These are phyloP conservation scores for Anastatus disparis DNA, from an alignment of 1,140 invertebrate species.

Conservation along the genomic window DNA sequence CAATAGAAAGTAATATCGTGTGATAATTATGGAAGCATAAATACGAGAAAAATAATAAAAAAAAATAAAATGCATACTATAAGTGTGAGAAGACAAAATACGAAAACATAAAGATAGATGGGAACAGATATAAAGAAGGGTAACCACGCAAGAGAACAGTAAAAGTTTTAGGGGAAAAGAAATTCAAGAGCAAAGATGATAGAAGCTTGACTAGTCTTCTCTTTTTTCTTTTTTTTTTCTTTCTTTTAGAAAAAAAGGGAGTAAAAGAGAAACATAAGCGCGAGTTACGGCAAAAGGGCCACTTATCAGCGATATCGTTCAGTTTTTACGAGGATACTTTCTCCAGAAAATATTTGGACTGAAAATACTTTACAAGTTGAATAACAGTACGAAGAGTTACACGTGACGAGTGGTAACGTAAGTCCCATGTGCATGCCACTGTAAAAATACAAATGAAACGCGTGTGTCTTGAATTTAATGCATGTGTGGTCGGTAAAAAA, in stretches of 20 bases:
- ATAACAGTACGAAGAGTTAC: too few species aligned
- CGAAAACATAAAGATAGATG: conserved; percentile 6
- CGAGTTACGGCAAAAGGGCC: conserved; percentile 36
- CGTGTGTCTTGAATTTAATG: neutral
- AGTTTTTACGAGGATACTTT: conserved; percentile 48
- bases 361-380: conserved; percentile 49
- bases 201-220: neutral
- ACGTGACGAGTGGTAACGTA: too few species aligned
- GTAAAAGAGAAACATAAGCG: conserved; percentile 21
- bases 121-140: neutral
- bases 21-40: conserved; percentile 12
- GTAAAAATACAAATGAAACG: conserved; percentile 15
- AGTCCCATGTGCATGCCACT: too few species aligned
- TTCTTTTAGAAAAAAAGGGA: too few species aligned
- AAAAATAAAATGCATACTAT: conserved; percentile 10
- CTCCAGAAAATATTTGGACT: conserved; percentile 52
- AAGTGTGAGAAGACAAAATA: conserved; percentile 40
- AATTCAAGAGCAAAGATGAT: neutral
- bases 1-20: too few species aligned
- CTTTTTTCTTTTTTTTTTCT: too few species aligned
- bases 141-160: neutral
- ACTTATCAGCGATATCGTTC: conserved; percentile 48
- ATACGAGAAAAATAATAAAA: conserved; percentile 15
- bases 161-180: conserved; percentile 12
- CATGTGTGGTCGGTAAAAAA: neutral